Evolutionary conservation across 2,888 invertebrate species (phyloP), one percentile per base, ranked within the genome.

Genomic region (Hanleya hanleyi): DNA sequence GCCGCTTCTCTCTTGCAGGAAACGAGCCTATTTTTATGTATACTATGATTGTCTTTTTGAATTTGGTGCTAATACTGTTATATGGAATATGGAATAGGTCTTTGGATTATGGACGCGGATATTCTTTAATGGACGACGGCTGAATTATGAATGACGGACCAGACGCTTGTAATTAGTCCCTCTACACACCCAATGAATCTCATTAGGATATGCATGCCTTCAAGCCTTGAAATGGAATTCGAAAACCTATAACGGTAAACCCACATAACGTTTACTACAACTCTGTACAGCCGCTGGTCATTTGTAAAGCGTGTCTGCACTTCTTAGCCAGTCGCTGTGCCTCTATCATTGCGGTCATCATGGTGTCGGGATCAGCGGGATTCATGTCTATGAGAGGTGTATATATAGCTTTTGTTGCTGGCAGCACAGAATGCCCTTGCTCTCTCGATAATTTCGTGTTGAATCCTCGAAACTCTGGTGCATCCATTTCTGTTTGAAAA

Each of bases 201-300:
- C 79, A 83, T 80, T 6, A 81, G 69, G 33, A 70, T 22, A 51
- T 83, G 80, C 81, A 83, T 83, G 0, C 82, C 83, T 15, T 81
- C 80, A 12, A 83, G 76, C 9, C 80, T 49, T 9, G 64, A 47
- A 12, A 77, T 64, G 32, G 82, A 49, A 67, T 73, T 62, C 22
- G 0, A 3, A 70, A 81, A 81, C 51, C 29, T 26, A 0, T 76
- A 64, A 37, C 70, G 77, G 66, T 82, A 72, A 3, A 67, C 74
- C 81, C 81, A 82, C 9, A 47, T 57, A 9, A 80, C 65, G 41
- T 81, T 49, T 0, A 82, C 47, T 0, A 68, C 67, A 6, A 81
- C 76, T 37, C 71, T 38, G 68, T 81, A 81, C 18, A 83, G 70
- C 57, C 81, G 81, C 49, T 74, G 72, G 65, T 81, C 76, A 47